These are phyloP conservation scores for Eonycteris spelaea DNA, from an alignment of 2,113 vertebrate species.

Conservation along the genomic window DNA sequence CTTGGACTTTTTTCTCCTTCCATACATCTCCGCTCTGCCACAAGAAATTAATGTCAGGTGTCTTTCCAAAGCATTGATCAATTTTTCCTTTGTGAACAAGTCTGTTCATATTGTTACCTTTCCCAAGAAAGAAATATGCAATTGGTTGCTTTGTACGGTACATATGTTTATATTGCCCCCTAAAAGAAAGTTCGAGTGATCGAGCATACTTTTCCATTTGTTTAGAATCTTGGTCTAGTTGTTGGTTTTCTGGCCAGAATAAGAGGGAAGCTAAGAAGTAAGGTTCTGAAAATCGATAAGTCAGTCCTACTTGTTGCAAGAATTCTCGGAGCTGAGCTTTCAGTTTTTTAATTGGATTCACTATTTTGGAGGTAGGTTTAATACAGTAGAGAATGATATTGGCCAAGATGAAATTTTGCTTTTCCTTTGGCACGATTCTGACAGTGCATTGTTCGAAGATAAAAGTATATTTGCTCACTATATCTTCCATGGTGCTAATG, in stretches of 20 bases:
- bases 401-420: slow-evolving; percentile 82
- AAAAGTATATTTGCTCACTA: slow-evolving; percentile 69
- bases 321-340: slow-evolving; percentile 73
- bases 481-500: slow-evolving; percentile 63
- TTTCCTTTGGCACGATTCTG: slow-evolving; percentile 69
- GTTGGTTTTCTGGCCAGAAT: slow-evolving; percentile 78
- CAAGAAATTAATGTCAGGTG: slow-evolving; percentile 57
- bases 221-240: slow-evolving; percentile 75
- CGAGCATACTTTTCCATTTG: slow-evolving; percentile 68
- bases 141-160: slow-evolving; percentile 73
- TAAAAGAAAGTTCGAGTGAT: slow-evolving; percentile 65
- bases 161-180: slow-evolving; percentile 68
- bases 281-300: slow-evolving; percentile 60
- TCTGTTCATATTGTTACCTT: slow-evolving; percentile 67
- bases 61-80: slow-evolving; percentile 65
- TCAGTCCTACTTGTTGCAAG: slow-evolving; percentile 48
- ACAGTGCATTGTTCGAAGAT: slow-evolving; percentile 64
- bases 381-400: slow-evolving; percentile 81
- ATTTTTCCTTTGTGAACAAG: slow-evolving; percentile 81
- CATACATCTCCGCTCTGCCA: slow-evolving; percentile 80
- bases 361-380: slow-evolving; percentile 66
- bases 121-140: slow-evolving; percentile 79
- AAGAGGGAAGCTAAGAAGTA: slow-evolving; percentile 80
- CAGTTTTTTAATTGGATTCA: slow-evolving; percentile 51
- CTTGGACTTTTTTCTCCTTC: slow-evolving; percentile 67